Conservation (phyloP, 37 sponge, comb jelly and placozoan genomes). For the Beroe forskalii region DNA sequence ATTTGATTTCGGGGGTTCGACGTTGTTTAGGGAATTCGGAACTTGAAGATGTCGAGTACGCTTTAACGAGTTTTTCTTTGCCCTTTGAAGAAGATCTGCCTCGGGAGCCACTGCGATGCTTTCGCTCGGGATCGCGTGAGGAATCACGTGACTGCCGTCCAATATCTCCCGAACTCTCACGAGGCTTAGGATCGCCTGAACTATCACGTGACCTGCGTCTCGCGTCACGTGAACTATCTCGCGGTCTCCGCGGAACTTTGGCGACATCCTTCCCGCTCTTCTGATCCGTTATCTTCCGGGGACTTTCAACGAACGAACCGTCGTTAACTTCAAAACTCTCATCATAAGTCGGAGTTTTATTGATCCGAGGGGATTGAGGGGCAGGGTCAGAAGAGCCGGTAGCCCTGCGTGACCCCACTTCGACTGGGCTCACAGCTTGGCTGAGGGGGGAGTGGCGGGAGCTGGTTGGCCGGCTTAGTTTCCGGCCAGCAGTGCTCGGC, state of each 20-base stretch:
- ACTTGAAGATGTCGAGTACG: neutral
- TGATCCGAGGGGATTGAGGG: neutral
- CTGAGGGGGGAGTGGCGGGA: constrained; percentile 1
- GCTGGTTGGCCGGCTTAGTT: constrained; percentile 27
- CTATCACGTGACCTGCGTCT: neutral
- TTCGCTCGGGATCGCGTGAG: neutral
- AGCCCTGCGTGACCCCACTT: neutral
- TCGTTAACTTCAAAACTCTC: constrained; percentile 32
- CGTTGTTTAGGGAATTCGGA: constrained; percentile 15
- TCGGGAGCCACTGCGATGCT: neutral
- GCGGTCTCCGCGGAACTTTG: no score
- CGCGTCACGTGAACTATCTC: neutral
- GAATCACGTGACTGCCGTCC: neutral
- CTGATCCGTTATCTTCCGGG: neutral
- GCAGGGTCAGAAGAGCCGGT: neutral
- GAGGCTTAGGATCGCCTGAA: neutral
- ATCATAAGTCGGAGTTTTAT: constrained; percentile 19
- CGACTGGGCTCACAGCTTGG: neutral
- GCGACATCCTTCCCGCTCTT: neutral
- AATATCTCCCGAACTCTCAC: neutral
- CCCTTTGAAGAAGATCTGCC: neutral
- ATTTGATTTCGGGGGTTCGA: neutral
- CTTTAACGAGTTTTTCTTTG: neutral
- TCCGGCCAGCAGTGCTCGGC: constrained; percentile 3
- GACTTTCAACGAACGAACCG: neutral